Evolutionary conservation across 2,888 invertebrate genomes (phyloP).

Genomic region (Lissocephala sabroskyi): DNA sequence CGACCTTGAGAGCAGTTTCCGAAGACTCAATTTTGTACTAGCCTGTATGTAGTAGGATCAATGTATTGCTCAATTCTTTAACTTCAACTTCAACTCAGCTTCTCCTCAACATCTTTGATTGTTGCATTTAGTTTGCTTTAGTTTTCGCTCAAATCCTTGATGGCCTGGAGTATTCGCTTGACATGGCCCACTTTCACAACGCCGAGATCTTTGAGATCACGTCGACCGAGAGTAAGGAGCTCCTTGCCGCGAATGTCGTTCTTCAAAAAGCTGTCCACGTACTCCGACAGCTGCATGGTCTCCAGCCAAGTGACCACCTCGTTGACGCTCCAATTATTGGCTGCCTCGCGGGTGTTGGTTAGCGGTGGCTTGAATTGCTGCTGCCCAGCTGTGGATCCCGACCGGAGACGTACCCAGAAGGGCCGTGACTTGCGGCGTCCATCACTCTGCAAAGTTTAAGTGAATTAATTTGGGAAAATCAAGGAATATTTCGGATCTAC

Average conservation of each 20-base stretch:
- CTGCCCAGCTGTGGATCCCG: slow-evolving; percentile 68
- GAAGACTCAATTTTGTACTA: slow-evolving; percentile 42
- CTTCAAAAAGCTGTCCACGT: slow-evolving; percentile 89
- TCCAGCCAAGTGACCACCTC: slow-evolving; percentile 95
- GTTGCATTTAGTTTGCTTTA: slow-evolving; percentile 32
- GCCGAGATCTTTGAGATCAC: slow-evolving; percentile 92
- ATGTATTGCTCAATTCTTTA: not conserved
- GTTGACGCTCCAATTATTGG: slow-evolving; percentile 84
- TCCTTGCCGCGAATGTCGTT: slow-evolving; percentile 95
- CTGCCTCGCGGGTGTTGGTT: slow-evolving; percentile 73
- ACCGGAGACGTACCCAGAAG: slow-evolving; percentile 81
- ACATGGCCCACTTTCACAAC: slow-evolving; percentile 96
- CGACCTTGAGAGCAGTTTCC: slow-evolving; percentile 24
- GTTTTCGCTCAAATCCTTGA: slow-evolving; percentile 81
- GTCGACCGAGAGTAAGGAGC: slow-evolving; percentile 86
- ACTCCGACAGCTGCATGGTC: slow-evolving; percentile 89
- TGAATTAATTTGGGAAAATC: not conserved
- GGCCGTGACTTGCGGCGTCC: slow-evolving; percentile 77
- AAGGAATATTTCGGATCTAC: slow-evolving; percentile 39
- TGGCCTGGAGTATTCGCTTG: slow-evolving; percentile 93
- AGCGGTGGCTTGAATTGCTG: slow-evolving; percentile 60
- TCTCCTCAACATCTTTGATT: slow-evolving; percentile 1
- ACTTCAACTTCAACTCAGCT: not conserved
- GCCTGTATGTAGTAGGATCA: slow-evolving; percentile 13
- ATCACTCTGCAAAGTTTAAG: slow-evolving; percentile 66